Percentiles rank a stretch among this genome's conserved stretches.
phyloP scores from a whole-genome alignment of 2,113 vertebrate species.

The Gnathonemus longibarbis region DNA sequence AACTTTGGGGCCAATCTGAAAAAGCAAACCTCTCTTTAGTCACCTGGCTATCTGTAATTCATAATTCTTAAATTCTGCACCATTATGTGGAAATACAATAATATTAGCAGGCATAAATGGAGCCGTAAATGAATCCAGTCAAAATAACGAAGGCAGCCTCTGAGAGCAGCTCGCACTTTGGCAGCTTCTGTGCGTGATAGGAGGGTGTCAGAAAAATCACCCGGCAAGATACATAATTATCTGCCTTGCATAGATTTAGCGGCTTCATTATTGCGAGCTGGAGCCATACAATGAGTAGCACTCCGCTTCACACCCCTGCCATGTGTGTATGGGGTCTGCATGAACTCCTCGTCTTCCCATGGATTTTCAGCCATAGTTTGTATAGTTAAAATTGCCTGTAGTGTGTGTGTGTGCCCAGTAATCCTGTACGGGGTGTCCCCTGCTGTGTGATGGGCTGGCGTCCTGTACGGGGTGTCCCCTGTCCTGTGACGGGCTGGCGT shows the following conservation, averaged over 20 bases:
- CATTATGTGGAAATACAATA: neutral
- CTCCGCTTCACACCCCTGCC: neutral
- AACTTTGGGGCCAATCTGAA: neutral
- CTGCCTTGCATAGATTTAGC: neutral
- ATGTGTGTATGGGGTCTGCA: neutral
- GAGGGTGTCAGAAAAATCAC: neutral
- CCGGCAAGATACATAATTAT: neutral
- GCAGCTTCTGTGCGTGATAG: neutral
- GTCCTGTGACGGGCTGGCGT: neutral
- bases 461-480: too few species aligned
- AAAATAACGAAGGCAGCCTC: neutral
- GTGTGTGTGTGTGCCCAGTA: neutral
- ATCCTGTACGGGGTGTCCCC: neutral
- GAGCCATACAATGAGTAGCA: neutral
- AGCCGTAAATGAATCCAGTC: neutral
- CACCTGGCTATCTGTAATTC: neutral
- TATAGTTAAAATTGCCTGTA: neutral
- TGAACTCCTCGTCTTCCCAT: neutral
- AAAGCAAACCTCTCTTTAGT: neutral
- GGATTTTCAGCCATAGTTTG: neutral
- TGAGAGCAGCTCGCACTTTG: neutral
- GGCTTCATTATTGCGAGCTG: neutral
- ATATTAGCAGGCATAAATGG: neutral
- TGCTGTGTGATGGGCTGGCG: neutral
- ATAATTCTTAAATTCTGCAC: neutral